Evolutionary conservation across 2,797 vertebrate species (phyloP).

Genomic region (Eulemur rubriventer): DNA sequence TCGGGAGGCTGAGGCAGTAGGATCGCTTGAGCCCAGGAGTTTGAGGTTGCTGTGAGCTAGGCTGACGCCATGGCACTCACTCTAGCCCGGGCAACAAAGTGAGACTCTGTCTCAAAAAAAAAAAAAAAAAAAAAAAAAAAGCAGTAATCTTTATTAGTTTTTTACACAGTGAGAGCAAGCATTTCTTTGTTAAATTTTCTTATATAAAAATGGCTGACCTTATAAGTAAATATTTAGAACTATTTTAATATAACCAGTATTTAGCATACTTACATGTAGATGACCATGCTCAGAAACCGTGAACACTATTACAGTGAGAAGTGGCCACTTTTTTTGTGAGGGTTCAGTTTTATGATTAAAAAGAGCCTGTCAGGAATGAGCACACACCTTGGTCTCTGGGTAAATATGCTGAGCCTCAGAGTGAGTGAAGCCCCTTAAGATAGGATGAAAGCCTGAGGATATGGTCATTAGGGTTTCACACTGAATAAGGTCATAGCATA

Average conservation of each 20-base stretch:
- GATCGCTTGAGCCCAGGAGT: too few relatives aligned
- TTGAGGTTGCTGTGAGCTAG: too few relatives aligned
- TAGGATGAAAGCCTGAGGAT: not conserved
- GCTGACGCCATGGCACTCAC: too few relatives aligned
- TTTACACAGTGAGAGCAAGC: not conserved
- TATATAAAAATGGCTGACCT: not conserved
- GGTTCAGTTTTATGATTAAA: not conserved
- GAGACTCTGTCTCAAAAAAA: too few relatives aligned
- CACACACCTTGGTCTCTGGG: not conserved
- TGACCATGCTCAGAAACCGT: not conserved
- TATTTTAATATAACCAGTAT: not conserved
- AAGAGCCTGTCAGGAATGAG: not conserved
- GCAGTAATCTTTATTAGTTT: not conserved
- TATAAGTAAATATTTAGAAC: not conserved
- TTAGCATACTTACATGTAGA: not conserved
- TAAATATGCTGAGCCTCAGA: not conserved
- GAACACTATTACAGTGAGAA: not conserved
- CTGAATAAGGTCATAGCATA: not conserved
- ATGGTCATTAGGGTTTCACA: not conserved
- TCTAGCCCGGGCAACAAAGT: too few relatives aligned
- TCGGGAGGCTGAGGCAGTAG: too few relatives aligned
- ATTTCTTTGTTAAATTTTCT: not conserved
- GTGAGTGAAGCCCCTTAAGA: not conserved
- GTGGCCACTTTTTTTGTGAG: not conserved
- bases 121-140: too few relatives aligned